These are phyloP conservation scores for Anguilla megastoma DNA, from an alignment of 2,797 vertebrate genomes.

Conservation along the genomic window DNA sequence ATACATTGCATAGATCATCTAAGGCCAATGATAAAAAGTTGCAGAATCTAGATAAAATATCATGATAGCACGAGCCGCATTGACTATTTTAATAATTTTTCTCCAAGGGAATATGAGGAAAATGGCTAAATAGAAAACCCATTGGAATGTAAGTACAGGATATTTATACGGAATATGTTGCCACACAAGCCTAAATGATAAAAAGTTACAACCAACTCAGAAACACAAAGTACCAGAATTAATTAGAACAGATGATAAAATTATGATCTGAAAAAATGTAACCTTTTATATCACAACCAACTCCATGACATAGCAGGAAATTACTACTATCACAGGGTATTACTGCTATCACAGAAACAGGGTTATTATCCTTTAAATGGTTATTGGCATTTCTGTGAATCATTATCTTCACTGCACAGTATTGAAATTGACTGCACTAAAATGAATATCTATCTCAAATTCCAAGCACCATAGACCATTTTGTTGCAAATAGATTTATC, in stretches of 20 bases:
- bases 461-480: neutral
- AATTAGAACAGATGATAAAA: slow-evolving; percentile 34
- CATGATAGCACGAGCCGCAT: no score
- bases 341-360: neutral
- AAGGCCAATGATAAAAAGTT: slow-evolving; percentile 61
- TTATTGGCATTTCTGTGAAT: neutral
- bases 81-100: no score
- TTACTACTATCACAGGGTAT: no score
- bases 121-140: no score
- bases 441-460: neutral
- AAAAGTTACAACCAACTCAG: slow-evolving; percentile 65
- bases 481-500: neutral
- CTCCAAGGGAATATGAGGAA: no score
- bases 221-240: slow-evolving; percentile 53
- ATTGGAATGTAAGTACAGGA: no score
- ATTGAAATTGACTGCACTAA: neutral
- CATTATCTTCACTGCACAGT: neutral
- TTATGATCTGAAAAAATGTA: slow-evolving; percentile 65
- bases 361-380: neutral
- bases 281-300: slow-evolving; percentile 56
- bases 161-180: no score
- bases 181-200: no score
- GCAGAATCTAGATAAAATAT: no score
- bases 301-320: neutral
- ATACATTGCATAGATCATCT: slow-evolving; percentile 64